Base-by-base conservation (phyloP, 2,888 invertebrate genomes). In the Molorchus minor region DNA sequence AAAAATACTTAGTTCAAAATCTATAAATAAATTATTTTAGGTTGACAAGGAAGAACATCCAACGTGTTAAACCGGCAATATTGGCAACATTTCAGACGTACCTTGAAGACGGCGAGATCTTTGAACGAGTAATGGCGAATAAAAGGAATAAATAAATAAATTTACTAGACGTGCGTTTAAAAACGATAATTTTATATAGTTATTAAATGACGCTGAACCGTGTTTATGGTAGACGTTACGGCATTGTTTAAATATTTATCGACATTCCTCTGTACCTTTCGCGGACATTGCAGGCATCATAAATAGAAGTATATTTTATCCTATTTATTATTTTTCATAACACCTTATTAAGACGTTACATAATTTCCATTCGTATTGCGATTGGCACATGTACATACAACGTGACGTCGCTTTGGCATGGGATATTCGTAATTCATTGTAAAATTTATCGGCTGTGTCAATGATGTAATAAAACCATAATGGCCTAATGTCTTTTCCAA, bases 151-250 rank as follows among this genome's bases (percentile, higher is more conserved):
- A 43, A 43, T 43, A 43, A 43, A 43, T 43, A 43, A 43, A 43
- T 43, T 25, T 43, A 12, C 43, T 19, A 43, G 43, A 21, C 43
- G 25, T 15, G 21, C 43, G 20, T 43, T 25, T 43, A 43, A 43
- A 43, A 43, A 43, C 43, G 15, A 25, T 43, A 43, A 43, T 43
- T 43, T 43, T 43, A 43, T 43, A 17, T 13, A 56, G 52, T 61
- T 56, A 61, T 61, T 56, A 53, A 61, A 61, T 47, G 53, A 54
- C 53, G 53, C 56, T 43, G 49, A 61, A 61, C 61, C 35, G 47
- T 25, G 40, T 46, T 47, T 41, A 58, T 40, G 41, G 41, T 43
- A 46, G 58, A 46, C 52, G 35, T 47, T 46, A 46, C 46, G 19
- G 53, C 58, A 58, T 58, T 53, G 45, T 47, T 36, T 36, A 41